These are phyloP conservation scores for Atopsyche davidsoni DNA, from an alignment of 1,140 invertebrate genomes.

Conservation along the genomic window DNA sequence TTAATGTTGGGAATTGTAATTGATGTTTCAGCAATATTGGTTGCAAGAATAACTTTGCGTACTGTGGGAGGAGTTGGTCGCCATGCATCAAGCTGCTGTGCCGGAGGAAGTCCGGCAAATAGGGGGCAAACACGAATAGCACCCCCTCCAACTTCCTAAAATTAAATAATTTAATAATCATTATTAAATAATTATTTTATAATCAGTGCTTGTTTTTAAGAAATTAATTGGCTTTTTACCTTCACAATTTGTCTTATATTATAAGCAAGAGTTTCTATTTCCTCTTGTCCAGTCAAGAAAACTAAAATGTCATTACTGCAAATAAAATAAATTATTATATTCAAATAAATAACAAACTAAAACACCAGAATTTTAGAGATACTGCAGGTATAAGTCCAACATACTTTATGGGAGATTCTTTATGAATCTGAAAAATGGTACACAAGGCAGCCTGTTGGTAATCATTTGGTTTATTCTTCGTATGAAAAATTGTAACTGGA, in stretches of 20 bases:
- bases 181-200: too few species aligned
- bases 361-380: not conserved
- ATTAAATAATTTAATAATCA: constrained; percentile 1
- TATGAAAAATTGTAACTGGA: constrained; percentile 76
- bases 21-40: constrained; percentile 97
- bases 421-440: constrained; percentile 89
- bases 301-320: constrained; percentile 83
- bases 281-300: constrained; percentile 98
- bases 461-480: constrained; percentile 72
- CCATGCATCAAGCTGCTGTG: constrained; percentile 76
- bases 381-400: not conserved
- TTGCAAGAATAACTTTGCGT: constrained; percentile 90
- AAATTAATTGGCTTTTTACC: constrained; percentile 36
- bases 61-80: constrained; percentile 56
- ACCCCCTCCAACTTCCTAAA: constrained; percentile 24
- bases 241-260: constrained; percentile 71
- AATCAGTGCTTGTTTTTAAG: too few species aligned
- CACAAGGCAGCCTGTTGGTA: constrained; percentile 76
- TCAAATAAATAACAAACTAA: constrained; percentile 3
- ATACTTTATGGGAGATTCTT: constrained; percentile 70
- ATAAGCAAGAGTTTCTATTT: constrained; percentile 84
- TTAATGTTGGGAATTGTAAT: constrained; percentile 92
- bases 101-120: constrained; percentile 74
- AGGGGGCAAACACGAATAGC: constrained; percentile 70
- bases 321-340: constrained; percentile 31